Base-by-base conservation (phyloP, 53 echinoderm and acorn worm genomes). In the Hippasteria phrygiana region DNA sequence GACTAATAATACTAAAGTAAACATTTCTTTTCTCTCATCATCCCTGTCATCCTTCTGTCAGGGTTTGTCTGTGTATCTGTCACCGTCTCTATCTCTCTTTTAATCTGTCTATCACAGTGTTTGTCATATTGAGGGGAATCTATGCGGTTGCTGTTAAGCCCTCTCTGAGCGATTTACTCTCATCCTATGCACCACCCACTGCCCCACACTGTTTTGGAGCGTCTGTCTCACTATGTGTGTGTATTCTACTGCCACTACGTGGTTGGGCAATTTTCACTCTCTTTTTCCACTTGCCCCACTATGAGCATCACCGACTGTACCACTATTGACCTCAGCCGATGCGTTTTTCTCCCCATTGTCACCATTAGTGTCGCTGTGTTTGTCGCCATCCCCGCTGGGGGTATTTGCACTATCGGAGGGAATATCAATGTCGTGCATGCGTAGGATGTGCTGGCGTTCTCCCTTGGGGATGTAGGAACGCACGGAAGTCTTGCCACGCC, bases 381-480 rank as follows among this genome's bases (percentile, higher is more conserved):
- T 45, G 41, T 63, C 77, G 40, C 47, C 65, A 14, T 41, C 50
- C 20, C 9, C 31, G 24, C 24, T 14, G 20, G 40, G 20, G 28
- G 27, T 4, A 16, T 18, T 64, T 29, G 53, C 41, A 47, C 38
- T 71, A 4, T 80, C 89, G 4, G 53, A 0, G 22, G 71, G 33
- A 17, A 69, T 24, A 41, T 67, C 89, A 35, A 77, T 26, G 43
- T 89, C 95, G 37, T 92, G 92, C 95, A 97, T 90, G 20, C 97
- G 88, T 40, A 97, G 87, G 88, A 93, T 95, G 91, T 97, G 97
- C 36, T 95, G 88, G 27, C 97, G 93, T 76, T 93, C 95, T 65
- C 92, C 92, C 91, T 95, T 97, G 65, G 95, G 82, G 33, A 97
- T 86, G 78, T 93, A 97, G n/a, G 95, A 97, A 22, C 97, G 92